Evolutionary conservation across 2,888 invertebrate species (phyloP).

Genomic region (Nudaria mundana): DNA sequence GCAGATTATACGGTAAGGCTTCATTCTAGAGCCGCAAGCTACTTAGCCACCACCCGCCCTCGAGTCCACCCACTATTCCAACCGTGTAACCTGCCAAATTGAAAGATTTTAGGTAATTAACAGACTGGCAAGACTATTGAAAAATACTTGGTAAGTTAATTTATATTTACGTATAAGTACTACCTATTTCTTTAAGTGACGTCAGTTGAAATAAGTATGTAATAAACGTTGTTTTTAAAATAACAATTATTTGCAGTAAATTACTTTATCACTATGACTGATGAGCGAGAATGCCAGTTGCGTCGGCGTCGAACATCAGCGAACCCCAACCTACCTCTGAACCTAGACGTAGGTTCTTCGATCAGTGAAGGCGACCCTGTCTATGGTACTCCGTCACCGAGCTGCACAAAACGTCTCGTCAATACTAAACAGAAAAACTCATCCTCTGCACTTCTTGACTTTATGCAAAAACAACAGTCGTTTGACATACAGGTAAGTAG

Average conservation of each 20-base stretch:
- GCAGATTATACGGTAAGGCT: conserved; percentile 68
- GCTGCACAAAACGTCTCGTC: conserved; percentile 54
- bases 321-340: conserved; percentile 57
- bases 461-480: conserved; percentile 74
- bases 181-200: not conserved
- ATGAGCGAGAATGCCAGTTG: conserved; percentile 58
- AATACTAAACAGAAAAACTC: conserved; percentile 41
- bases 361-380: conserved; percentile 61
- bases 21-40: conserved; percentile 49
- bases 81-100: conserved; percentile 13
- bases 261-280: conserved; percentile 42
- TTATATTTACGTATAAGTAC: not conserved
- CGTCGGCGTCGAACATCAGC: conserved; percentile 64
- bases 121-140: conserved; percentile 8
- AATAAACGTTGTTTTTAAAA: too few species aligned
- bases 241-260: conserved; percentile 8
- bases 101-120: conserved; percentile 1
- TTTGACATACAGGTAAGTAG: conserved; percentile 69
- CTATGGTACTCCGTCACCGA: conserved; percentile 67
- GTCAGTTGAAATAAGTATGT: not conserved
- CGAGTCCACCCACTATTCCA: conserved; percentile 36
- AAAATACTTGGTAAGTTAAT: conserved; percentile 15
- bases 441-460: conserved; percentile 60
- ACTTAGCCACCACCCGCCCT: conserved; percentile 47
- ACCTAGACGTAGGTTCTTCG: conserved; percentile 61